Conservation (phyloP, 2,113 vertebrate genomes). For the Gallinago media region DNA sequence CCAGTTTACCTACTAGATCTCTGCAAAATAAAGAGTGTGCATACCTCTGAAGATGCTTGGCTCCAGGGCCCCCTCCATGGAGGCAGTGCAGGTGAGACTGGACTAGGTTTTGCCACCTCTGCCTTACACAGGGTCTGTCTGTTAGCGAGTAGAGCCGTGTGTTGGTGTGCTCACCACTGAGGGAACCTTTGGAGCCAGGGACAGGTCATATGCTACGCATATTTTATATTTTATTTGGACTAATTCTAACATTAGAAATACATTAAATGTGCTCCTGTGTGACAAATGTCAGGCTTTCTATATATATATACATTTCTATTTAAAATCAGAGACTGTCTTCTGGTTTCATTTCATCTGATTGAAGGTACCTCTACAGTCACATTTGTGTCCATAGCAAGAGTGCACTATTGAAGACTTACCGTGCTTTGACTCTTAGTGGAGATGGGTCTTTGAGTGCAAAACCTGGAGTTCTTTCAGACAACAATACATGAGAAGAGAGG, state of each 20-base stretch:
- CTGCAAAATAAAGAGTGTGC: neutral
- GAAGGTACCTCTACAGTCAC: neutral
- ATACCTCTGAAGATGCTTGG: neutral
- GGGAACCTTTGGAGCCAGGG: neutral
- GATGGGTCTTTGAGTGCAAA: neutral
- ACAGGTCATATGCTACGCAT: neutral
- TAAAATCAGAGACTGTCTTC: neutral
- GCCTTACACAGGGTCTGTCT: neutral
- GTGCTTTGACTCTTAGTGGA: neutral
- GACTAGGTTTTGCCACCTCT: neutral
- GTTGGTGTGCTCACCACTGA: rapidly evolving
- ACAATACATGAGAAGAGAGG: neutral
- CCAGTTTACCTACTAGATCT: neutral
- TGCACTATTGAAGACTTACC: neutral
- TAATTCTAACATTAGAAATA: neutral
- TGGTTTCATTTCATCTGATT: neutral
- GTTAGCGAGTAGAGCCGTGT: rapidly evolving
- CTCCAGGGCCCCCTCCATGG: neutral
- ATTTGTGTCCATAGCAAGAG: neutral
- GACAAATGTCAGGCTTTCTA: neutral
- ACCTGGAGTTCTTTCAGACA: neutral
- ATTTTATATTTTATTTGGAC: neutral
- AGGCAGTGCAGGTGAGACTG: neutral
- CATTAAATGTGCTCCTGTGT: neutral
- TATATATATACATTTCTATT: neutral